Percentiles rank a stretch among this genome's conserved stretches.
Evolutionary conservation across 2,888 invertebrate genomes (phyloP).

Genomic region (Platerodrilus igneus): DNA sequence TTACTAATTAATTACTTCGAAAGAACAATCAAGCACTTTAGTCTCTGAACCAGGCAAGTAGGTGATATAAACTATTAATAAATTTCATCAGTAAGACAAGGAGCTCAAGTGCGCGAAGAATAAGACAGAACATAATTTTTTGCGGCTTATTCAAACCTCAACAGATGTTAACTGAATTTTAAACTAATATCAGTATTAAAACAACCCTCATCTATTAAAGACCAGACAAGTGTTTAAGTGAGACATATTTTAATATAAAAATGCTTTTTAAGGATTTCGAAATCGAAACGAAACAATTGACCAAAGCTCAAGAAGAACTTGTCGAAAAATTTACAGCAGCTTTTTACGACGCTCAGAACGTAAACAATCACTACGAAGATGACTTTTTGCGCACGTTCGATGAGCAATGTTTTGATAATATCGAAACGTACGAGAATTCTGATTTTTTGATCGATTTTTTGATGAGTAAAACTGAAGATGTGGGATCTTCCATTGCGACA

Average conservation of each 20-base stretch:
- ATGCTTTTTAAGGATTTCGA: conserved; percentile 14
- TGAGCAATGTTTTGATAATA: conserved; percentile 30
- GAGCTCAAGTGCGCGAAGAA: conserved; percentile 6
- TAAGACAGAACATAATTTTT: conserved; percentile 14
- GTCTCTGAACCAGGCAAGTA: too few relatives aligned
- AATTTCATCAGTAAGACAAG: conserved; percentile 6
- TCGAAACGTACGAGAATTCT: conserved; percentile 18
- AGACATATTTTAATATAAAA: conserved; percentile 3
- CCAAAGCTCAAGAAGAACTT: conserved; percentile 40
- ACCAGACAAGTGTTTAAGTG: conserved; percentile 13
- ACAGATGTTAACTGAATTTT: conserved; percentile 24
- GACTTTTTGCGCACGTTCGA: conserved; percentile 37
- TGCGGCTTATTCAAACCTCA: conserved; percentile 23
- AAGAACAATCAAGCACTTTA: too few relatives aligned
- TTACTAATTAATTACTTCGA: too few relatives aligned
- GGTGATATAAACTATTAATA: too few relatives aligned
- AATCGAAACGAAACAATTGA: conserved; percentile 14
- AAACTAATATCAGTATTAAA: conserved; percentile 21
- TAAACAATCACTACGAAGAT: conserved; percentile 11
- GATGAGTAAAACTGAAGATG: conserved; percentile 16
- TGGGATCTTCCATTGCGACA: conserved; percentile 11
- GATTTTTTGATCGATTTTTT: conserved; percentile 24
- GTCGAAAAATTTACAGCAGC: conserved; percentile 47
- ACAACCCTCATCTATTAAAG: conserved; percentile 22
- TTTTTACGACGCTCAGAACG: conserved; percentile 45